These are phyloP conservation scores for Coracias cyanogaster DNA, from an alignment of 2,797 vertebrate species.

Conservation along the genomic window DNA sequence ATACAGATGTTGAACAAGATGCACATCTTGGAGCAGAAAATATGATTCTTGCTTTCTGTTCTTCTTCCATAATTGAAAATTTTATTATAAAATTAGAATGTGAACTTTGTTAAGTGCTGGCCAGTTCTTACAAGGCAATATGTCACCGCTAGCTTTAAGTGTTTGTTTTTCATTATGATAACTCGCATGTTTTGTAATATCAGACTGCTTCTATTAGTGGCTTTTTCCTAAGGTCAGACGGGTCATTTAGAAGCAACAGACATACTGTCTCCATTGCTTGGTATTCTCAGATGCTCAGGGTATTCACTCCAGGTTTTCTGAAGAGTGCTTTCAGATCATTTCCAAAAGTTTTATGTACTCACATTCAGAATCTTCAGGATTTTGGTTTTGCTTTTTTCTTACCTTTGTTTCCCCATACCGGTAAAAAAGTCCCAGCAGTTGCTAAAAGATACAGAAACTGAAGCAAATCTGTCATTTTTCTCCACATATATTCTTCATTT, in stretches of 20 bases:
- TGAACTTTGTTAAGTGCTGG: not conserved
- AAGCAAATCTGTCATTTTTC: slow-evolving; percentile 21
- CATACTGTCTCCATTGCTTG: not conserved
- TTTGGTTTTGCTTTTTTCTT: not conserved
- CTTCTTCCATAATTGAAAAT: not conserved
- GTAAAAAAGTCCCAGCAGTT: not conserved
- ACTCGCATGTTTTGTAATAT: not conserved
- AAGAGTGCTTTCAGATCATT: slow-evolving; percentile 17
- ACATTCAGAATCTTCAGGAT: not conserved
- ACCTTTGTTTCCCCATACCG: no score
- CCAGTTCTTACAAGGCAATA: not conserved
- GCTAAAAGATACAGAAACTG: not conserved
- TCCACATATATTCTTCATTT: slow-evolving; percentile 1
- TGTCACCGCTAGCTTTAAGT: slow-evolving; percentile 14
- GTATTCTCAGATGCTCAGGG: not conserved
- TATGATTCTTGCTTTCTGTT: not conserved
- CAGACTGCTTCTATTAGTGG: not conserved
- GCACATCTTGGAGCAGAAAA: not conserved
- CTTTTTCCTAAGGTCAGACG: slow-evolving; percentile 8
- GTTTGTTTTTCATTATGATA: slow-evolving; percentile 57
- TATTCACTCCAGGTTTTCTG: slow-evolving; percentile 26
- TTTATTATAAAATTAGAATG: not conserved
- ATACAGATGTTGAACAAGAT: not conserved
- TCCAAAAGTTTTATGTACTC: not conserved
- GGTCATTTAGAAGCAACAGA: slow-evolving; percentile 20